Conservation (phyloP, 2,113 vertebrate species). For the Balaenoptera acutorostrata region DNA sequence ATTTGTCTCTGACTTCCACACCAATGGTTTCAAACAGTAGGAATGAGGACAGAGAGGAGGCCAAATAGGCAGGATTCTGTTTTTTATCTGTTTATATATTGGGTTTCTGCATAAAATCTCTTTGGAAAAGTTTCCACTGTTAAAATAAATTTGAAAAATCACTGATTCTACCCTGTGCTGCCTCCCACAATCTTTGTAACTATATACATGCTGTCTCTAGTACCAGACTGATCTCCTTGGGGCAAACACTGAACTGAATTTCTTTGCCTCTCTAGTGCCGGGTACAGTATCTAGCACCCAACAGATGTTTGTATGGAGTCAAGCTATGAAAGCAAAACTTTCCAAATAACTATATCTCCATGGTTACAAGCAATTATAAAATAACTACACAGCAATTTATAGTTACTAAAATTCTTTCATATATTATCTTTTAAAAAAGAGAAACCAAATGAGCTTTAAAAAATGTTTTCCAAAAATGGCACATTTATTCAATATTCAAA, state of each 20-base stretch:
- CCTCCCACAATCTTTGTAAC: constrained; percentile 5
- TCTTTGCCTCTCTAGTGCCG: neutral
- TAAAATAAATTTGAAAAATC: constrained; percentile 28
- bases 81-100: neutral
- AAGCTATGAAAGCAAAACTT: neutral
- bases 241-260: neutral
- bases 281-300: neutral
- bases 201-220: neutral
- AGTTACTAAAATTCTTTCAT: neutral
- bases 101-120: neutral
- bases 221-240: neutral
- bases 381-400: neutral
- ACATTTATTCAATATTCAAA: constrained; percentile 13
- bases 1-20: neutral
- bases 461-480: neutral
- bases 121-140: neutral
- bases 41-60: neutral
- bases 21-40: neutral
- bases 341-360: neutral
- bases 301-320: neutral
- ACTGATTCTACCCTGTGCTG: neutral
- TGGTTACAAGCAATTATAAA: neutral
- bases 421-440: neutral
- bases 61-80: neutral
- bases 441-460: constrained; percentile 13